phyloP scores from a whole-genome alignment of 2,888 invertebrate genomes.

The Apamea sordens region DNA sequence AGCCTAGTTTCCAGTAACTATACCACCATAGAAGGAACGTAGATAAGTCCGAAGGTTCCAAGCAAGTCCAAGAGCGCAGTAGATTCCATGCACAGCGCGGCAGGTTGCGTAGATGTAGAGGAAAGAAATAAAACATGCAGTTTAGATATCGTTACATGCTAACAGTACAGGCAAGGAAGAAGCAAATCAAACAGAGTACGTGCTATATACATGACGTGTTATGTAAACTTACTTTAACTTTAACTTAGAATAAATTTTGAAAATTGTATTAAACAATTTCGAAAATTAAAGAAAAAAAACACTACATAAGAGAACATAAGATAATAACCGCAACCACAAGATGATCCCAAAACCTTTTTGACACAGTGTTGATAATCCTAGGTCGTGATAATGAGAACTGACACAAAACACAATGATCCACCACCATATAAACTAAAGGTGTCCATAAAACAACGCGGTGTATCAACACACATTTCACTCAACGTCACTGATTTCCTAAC shows the following conservation, averaged over 20 bases:
- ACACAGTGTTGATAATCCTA: constrained; percentile 8
- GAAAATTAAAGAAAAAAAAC: background rate
- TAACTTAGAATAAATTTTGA: background rate
- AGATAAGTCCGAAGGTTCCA: constrained; percentile 73
- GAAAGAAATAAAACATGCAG: constrained; percentile 85
- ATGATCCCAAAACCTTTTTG: constrained; percentile 28
- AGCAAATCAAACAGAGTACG: constrained; percentile 51
- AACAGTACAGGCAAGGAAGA: constrained; percentile 44
- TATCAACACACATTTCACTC: constrained; percentile 61
- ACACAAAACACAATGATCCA: constrained; percentile 48
- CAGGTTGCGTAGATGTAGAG: constrained; percentile 74
- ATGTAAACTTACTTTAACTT: background rate
- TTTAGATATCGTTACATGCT: constrained; percentile 75
- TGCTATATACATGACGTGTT: constrained; percentile 25
- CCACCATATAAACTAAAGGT: constrained; percentile 58
- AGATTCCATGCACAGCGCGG: constrained; percentile 71
- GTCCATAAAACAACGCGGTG: constrained; percentile 57
- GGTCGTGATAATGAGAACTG: constrained; percentile 25
- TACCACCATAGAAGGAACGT: constrained; percentile 70
- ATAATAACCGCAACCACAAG: constrained; percentile 42
- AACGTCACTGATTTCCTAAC: constrained; percentile 78
- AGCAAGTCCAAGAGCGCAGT: constrained; percentile 66
- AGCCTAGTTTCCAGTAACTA: constrained; percentile 92
- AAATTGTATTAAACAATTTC: background rate
- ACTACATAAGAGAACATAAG: constrained; percentile 10